These are phyloP conservation scores for Paedocypris sp. DNA, from an alignment of 2,113 vertebrate species.

Conservation along the genomic window DNA sequence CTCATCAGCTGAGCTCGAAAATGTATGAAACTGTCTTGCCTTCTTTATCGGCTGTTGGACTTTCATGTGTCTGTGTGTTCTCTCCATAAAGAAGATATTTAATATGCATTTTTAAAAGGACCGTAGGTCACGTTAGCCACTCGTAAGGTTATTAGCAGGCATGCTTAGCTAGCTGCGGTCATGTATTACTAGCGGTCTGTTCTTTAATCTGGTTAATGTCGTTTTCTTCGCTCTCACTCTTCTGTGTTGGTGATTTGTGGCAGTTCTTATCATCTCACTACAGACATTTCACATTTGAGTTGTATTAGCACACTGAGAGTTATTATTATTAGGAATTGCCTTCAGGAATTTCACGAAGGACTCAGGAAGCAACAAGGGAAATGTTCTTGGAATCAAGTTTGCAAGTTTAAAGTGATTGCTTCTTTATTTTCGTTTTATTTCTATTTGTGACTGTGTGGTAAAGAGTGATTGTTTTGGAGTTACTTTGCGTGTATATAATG, in stretches of 20 bases:
- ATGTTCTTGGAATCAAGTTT: background rate
- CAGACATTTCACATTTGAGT: conserved; percentile 25
- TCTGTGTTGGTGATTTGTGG: background rate
- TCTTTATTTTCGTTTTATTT: background rate
- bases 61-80: conserved; percentile 55
- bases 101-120: conserved; percentile 50
- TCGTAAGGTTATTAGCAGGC: conserved; percentile 56
- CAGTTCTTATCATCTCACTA: background rate
- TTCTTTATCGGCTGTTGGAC: conserved; percentile 46
- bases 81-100: conserved; percentile 50
- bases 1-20: conserved; percentile 1
- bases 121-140: conserved; percentile 57
- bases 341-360: background rate
- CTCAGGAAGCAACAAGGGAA: background rate
- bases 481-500: conserved; percentile 3
- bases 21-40: conserved; percentile 15
- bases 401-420: background rate
- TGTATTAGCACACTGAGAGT: background rate
- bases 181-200: conserved; percentile 44
- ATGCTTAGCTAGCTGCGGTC: conserved; percentile 59
- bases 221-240: conserved; percentile 22
- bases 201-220: conserved; percentile 36
- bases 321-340: background rate
- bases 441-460: conserved; percentile 1
- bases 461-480: background rate